A percentile compares a stretch with the other conserved stretches of the same genome.
phyloP scores from a whole-genome alignment of 2,888 invertebrate species.

The Timema podura region DNA sequence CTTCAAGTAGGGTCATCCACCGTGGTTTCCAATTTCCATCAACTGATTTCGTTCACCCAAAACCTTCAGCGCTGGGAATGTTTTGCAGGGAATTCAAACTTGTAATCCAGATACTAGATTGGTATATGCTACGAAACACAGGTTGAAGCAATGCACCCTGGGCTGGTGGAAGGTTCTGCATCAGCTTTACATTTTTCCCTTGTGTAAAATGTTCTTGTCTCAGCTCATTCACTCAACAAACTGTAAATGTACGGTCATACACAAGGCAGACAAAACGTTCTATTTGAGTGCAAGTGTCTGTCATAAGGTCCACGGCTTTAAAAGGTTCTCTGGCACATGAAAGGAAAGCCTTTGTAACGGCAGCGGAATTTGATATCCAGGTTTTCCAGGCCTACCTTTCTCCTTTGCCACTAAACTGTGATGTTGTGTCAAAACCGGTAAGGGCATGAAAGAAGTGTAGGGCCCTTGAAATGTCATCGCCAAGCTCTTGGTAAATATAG shows the following conservation, averaged over 20 bases:
- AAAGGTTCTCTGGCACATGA: background rate
- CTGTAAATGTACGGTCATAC: background rate
- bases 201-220: background rate
- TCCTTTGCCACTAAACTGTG: background rate
- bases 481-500: background rate
- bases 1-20: background rate
- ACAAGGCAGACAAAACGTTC: slow-evolving; percentile 1
- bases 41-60: background rate
- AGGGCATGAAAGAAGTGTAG: background rate
- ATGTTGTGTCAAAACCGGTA: background rate
- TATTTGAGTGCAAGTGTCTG: background rate
- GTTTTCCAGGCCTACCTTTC: background rate
- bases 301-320: background rate
- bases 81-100: background rate
- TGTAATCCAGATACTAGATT: background rate
- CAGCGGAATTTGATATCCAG: background rate
- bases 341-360: background rate
- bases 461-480: background rate
- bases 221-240: background rate
- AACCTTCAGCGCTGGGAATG: background rate
- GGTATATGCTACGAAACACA: background rate
- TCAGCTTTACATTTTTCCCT: background rate
- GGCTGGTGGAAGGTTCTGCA: background rate
- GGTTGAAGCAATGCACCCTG: background rate
- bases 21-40: slow-evolving; percentile 1